A percentile compares a stretch with the other conserved stretches of the same genome.
phyloP scores from a whole-genome alignment of 2,113 vertebrate genomes.

The Suncus etruscus region DNA sequence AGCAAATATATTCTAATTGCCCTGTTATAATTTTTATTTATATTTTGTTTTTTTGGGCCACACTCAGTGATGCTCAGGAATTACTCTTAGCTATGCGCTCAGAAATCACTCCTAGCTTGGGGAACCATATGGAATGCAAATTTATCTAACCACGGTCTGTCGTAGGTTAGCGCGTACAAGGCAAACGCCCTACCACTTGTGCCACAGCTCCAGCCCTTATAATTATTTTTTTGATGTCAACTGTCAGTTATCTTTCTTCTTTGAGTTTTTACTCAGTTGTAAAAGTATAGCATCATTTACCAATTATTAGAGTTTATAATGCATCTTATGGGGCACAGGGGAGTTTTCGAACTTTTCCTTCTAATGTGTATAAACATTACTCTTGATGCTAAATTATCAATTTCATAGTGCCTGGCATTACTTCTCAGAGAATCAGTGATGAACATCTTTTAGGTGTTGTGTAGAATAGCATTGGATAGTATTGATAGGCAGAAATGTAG shows the following conservation, averaged over 20 bases:
- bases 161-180: no score
- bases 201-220: not conserved
- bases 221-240: constrained; percentile 5
- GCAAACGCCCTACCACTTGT: no score
- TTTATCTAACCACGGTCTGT: no score
- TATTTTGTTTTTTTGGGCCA: no score
- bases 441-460: no score
- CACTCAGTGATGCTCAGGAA: no score
- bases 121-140: no score
- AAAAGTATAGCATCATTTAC: constrained; percentile 40
- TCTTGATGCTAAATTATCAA: not conserved
- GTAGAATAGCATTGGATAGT: not conserved
- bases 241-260: not conserved
- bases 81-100: no score
- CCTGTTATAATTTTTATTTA: no score
- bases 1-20: constrained; percentile 32
- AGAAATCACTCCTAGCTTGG: no score
- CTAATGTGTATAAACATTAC: not conserved
- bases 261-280: constrained; percentile 61
- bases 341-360: constrained; percentile 51
- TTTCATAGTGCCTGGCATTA: not conserved
- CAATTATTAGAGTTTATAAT: constrained; percentile 32
- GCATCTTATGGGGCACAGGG: constrained; percentile 12
- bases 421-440: not conserved
- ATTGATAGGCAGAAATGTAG: constrained; percentile 23